These are phyloP conservation scores for Apodemia duryi DNA, from an alignment of 2,888 invertebrate species.

Conservation along the genomic window DNA sequence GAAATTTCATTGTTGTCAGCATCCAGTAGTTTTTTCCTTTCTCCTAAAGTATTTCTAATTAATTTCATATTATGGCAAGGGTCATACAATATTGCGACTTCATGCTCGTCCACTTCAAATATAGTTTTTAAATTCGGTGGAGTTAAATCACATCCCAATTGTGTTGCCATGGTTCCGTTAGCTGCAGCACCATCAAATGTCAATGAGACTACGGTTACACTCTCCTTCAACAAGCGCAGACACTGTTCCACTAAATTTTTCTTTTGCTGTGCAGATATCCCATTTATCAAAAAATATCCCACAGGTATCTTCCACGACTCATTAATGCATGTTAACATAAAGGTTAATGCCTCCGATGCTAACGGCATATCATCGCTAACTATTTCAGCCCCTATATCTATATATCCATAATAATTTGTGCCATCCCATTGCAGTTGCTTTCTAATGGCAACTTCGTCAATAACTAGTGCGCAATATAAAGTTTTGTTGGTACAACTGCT, in stretches of 20 bases:
- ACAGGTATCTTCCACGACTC: not conserved
- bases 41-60: not conserved
- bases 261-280: not conserved
- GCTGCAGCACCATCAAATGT: too few species aligned
- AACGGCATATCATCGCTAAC: not conserved
- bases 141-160: not conserved
- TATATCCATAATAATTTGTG: not conserved
- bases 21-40: not conserved
- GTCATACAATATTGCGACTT: not conserved
- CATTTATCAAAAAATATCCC: not conserved
- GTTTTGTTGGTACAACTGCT: not conserved
- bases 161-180: too few species aligned
- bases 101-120: not conserved
- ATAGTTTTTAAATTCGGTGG: not conserved
- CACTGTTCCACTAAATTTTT: not conserved
- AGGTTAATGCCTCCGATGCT: not conserved
- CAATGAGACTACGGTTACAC: too few species aligned
- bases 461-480: not conserved
- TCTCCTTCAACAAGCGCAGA: not conserved
- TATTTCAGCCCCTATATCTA: not conserved
- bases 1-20: not conserved
- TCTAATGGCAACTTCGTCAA: not conserved
- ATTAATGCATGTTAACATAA: not conserved
- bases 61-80: not conserved
- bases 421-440: not conserved